Conservation (phyloP, 1,140 invertebrate genomes). For the Drosophila kikkawai region DNA sequence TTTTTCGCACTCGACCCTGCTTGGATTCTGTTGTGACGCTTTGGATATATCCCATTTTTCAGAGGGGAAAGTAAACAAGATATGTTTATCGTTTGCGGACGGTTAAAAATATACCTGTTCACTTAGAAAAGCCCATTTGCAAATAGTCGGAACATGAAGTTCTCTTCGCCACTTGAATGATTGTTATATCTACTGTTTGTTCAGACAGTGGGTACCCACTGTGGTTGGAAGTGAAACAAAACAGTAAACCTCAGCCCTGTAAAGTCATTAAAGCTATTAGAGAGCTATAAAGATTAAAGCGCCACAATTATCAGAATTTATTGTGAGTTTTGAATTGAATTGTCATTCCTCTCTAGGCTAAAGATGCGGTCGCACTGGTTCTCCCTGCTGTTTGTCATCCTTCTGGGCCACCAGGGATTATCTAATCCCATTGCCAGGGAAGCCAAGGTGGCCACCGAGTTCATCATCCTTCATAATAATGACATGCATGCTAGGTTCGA, state of each 20-base stretch:
- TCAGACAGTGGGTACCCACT: constrained; percentile 15
- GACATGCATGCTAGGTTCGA: constrained; percentile 95
- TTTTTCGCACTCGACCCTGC: constrained; percentile 11
- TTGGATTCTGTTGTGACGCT: constrained; percentile 8
- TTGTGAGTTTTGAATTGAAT: background rate
- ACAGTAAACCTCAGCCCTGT: background rate
- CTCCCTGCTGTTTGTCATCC: background rate
- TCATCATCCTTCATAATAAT: constrained; percentile 94
- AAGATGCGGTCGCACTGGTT: constrained; percentile 32
- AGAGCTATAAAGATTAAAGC: constrained; percentile 12
- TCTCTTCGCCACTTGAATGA: constrained; percentile 9
- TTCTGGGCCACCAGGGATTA: background rate
- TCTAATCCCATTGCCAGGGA: constrained; percentile 38
- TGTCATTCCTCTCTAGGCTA: background rate
- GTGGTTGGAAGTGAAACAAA: background rate
- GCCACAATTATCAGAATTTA: constrained; percentile 10
- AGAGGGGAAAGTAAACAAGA: constrained; percentile 15
- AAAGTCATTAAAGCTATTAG: constrained; percentile 2
- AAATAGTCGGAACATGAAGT: constrained; percentile 23
- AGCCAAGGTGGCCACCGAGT: constrained; percentile 78
- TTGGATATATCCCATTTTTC: constrained; percentile 2
- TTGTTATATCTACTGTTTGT: constrained; percentile 10
- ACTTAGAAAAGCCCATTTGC: constrained; percentile 14
- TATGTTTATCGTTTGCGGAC: constrained; percentile 28
- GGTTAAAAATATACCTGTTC: constrained; percentile 7